Conservation (phyloP, 2,888 invertebrate genomes). For the Magallana nippona region DNA sequence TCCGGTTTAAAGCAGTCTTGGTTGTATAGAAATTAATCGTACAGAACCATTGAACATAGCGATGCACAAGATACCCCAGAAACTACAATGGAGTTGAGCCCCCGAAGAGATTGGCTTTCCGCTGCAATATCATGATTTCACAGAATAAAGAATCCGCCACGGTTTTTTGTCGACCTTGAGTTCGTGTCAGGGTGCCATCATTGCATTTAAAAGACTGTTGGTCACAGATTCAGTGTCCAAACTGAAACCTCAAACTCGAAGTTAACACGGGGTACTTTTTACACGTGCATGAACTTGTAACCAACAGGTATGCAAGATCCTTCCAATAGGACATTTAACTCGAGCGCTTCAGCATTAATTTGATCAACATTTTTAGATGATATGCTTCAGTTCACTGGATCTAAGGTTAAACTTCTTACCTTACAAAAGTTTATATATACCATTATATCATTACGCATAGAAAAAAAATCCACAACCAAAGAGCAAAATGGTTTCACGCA, state of each 20-base stretch:
- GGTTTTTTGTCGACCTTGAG: slow-evolving; percentile 8
- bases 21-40: neutral
- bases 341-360: neutral
- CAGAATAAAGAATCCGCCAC: neutral
- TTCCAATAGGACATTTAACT: neutral
- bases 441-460: too few species aligned
- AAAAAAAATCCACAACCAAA: too few species aligned
- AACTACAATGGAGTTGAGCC: neutral
- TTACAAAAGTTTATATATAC: too few species aligned
- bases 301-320: neutral
- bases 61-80: neutral
- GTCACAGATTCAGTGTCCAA: neutral
- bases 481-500: neutral
- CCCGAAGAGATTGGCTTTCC: slow-evolving; percentile 5
- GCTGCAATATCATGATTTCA: neutral
- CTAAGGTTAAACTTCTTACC: neutral
- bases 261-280: neutral
- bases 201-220: neutral
- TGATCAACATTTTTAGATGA: neutral
- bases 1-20: neutral
- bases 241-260: neutral
- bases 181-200: slow-evolving; percentile 19
- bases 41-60: neutral
- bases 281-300: slow-evolving; percentile 32
- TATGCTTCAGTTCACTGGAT: neutral